A percentile compares a stretch with the other conserved stretches of the same genome.
phyloP scores from a whole-genome alignment of 2,888 invertebrate genomes.

The Mactromeris polynyma region DNA sequence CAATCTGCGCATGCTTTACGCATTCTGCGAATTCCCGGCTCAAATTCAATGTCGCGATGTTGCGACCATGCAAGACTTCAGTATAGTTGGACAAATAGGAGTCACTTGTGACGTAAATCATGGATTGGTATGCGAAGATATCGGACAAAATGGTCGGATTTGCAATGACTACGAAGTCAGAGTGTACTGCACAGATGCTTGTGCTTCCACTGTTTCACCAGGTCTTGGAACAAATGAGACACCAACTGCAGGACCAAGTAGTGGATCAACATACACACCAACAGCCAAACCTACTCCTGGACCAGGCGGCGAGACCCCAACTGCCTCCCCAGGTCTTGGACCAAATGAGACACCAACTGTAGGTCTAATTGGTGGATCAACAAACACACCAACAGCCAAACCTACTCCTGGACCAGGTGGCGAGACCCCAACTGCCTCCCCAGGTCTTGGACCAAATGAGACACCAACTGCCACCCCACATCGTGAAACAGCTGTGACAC shows the following conservation, averaged over 20 bases:
- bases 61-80: slow-evolving; percentile 89
- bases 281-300: slow-evolving; percentile 53
- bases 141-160: slow-evolving; percentile 66
- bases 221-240: slow-evolving; percentile 32
- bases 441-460: slow-evolving; percentile 29
- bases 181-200: slow-evolving; percentile 84
- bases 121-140: slow-evolving; percentile 79
- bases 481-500: slow-evolving; percentile 23
- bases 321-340: slow-evolving; percentile 51
- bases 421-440: slow-evolving; percentile 61
- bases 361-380: slow-evolving; percentile 38
- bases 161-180: slow-evolving; percentile 85
- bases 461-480: slow-evolving; percentile 55
- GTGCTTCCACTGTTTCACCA: slow-evolving; percentile 58
- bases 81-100: slow-evolving; percentile 91
- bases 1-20: slow-evolving; percentile 73
- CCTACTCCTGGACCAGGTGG: slow-evolving; percentile 35
- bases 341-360: slow-evolving; percentile 58
- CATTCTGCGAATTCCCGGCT: slow-evolving; percentile 84
- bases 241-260: slow-evolving; percentile 47
- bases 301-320: slow-evolving; percentile 62
- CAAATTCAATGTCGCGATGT: slow-evolving; percentile 93
- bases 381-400: slow-evolving; percentile 51
- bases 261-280: slow-evolving; percentile 50
- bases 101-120: slow-evolving; percentile 90